A percentile compares a stretch with the other conserved stretches of the same genome.
phyloP scores from a whole-genome alignment of 1,140 invertebrate species.

The Helicoverpa armigera region DNA sequence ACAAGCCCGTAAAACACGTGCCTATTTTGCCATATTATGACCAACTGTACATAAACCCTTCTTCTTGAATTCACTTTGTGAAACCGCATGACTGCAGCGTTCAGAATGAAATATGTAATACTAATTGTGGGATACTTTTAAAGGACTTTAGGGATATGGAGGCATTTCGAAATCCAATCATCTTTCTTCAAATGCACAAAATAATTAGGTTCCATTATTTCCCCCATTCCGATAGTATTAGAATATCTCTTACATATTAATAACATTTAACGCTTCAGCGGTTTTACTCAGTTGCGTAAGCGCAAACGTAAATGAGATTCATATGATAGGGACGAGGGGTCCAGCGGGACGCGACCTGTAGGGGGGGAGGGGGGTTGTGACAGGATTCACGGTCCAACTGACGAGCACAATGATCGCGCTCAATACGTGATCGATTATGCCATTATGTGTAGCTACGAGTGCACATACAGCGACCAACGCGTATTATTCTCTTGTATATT shows the following conservation, averaged over 20 bases:
- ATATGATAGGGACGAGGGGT: conserved; percentile 68
- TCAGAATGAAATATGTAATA: too few relatives aligned
- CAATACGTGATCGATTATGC: conserved; percentile 85
- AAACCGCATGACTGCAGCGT: too few relatives aligned
- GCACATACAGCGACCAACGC: conserved; percentile 6
- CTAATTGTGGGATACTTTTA: too few relatives aligned
- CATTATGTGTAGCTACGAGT: conserved; percentile 60
- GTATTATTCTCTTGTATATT: conserved; percentile 15
- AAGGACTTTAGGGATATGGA: too few relatives aligned
- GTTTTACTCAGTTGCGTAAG: conserved; percentile 82
- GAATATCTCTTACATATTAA: conserved; percentile 69
- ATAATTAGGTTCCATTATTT: conserved; percentile 2
- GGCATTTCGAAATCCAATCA: too few relatives aligned
- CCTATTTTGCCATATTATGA: too few relatives aligned
- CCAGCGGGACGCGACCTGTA: conserved; percentile 56
- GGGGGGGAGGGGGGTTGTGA: conserved; percentile 65
- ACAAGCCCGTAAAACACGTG: too few relatives aligned
- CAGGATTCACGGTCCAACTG: conserved; percentile 85
- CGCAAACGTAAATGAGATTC: conserved; percentile 81
- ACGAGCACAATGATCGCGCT: conserved; percentile 81
- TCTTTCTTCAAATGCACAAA: not conserved
- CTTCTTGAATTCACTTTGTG: too few relatives aligned
- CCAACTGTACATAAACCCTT: too few relatives aligned
- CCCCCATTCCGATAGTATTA: not conserved
- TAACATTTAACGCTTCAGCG: conserved; percentile 76